Percentiles rank a stretch among this genome's conserved stretches.
These are phyloP conservation scores for Dryobotodes eremita DNA, from an alignment of 2,888 invertebrate species.

Conservation along the genomic window DNA sequence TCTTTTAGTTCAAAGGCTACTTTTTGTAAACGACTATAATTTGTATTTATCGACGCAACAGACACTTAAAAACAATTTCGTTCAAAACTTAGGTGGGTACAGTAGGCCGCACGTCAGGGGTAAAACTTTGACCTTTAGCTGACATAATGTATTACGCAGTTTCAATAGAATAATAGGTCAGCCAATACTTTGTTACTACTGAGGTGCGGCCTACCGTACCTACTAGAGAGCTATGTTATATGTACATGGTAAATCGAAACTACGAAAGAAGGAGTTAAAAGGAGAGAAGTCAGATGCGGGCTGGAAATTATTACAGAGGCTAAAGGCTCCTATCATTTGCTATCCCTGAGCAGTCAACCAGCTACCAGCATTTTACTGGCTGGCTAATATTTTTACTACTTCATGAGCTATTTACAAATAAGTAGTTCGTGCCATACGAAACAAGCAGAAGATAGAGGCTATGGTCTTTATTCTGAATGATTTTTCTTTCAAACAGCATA, in stretches of 20 bases:
- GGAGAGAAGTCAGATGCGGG: too few species aligned
- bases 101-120: background rate
- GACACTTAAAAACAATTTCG: background rate
- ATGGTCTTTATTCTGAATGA: background rate
- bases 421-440: background rate
- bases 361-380: background rate
- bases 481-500: constrained; percentile 70
- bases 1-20: background rate
- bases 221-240: background rate
- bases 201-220: background rate
- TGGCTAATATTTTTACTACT: background rate
- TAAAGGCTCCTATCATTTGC: background rate
- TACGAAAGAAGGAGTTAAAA: background rate
- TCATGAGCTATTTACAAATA: background rate
- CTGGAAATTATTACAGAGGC: background rate
- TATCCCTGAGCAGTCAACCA: background rate
- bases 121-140: too few species aligned
- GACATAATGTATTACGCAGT: too few species aligned
- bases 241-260: background rate
- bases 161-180: too few species aligned
- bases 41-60: background rate
- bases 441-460: background rate
- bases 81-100: background rate
- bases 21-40: background rate
- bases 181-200: background rate